Percentiles rank a stretch among this genome's conserved stretches.
phyloP scores from a whole-genome alignment of 2,797 vertebrate species.

The Darevskia mixta region DNA sequence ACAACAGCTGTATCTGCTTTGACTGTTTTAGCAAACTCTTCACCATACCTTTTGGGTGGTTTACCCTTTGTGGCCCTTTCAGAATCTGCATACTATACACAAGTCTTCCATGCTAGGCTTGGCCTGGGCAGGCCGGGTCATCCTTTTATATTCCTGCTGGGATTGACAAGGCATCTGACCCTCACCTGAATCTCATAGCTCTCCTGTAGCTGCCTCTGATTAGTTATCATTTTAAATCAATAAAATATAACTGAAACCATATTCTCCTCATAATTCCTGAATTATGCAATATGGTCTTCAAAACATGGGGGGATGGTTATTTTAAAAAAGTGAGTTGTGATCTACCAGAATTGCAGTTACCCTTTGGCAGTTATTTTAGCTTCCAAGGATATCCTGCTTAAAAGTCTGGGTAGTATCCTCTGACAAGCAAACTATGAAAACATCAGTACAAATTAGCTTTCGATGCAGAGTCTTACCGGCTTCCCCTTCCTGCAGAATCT shows the following conservation, averaged over 20 bases:
- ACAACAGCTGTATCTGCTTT: too few species aligned
- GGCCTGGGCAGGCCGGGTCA: too few species aligned
- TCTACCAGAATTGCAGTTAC: not conserved
- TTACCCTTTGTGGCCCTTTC: too few species aligned
- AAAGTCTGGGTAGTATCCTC: not conserved
- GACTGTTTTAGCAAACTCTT: too few species aligned
- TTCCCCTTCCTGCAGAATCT: not conserved
- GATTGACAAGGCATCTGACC: too few species aligned
- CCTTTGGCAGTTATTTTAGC: not conserved
- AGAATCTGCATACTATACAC: too few species aligned
- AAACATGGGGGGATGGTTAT: not conserved
- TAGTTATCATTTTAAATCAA: not conserved
- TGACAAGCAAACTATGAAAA: conserved; percentile 17
- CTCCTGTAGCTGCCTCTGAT: too few species aligned
- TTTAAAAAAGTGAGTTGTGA: not conserved
- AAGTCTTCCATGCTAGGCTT: too few species aligned
- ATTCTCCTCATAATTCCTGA: too few species aligned
- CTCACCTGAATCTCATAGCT: too few species aligned
- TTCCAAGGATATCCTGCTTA: not conserved
- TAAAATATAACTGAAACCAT: not conserved
- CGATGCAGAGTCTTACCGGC: conserved; percentile 3
- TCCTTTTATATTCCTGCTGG: too few species aligned
- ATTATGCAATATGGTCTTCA: not conserved
- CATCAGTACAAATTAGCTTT: conserved; percentile 12
- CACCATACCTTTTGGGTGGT: too few species aligned